Conservation (phyloP, 92 coral and sea anemone species). For the Porites lobata region DNA sequence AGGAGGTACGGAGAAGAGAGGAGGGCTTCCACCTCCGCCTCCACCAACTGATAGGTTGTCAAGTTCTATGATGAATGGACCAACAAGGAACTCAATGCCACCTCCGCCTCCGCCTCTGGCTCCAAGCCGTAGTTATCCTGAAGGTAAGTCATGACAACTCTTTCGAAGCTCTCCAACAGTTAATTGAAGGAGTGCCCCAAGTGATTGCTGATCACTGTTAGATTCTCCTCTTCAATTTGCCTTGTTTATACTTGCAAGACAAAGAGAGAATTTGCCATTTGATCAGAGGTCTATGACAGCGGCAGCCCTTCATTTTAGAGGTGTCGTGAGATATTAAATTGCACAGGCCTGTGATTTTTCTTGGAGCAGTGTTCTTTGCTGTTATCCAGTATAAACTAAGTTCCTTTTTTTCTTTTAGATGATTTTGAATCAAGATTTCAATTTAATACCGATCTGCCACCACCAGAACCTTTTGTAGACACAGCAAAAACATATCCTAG, state of each 20-base stretch:
- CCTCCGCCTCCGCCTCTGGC: conserved; percentile 85
- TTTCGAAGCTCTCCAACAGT: too few species aligned
- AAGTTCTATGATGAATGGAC: conserved; percentile 80
- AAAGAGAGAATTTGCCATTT: too few species aligned
- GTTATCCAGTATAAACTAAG: background rate
- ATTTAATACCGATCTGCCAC: conserved; percentile 88
- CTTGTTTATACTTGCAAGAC: too few species aligned
- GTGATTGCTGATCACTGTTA: too few species aligned
- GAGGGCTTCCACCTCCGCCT: conserved; percentile 67
- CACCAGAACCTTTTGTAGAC: conserved; percentile 94
- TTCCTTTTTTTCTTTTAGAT: conserved; percentile 47
- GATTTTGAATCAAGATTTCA: conserved; percentile 90
- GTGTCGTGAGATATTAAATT: too few species aligned
- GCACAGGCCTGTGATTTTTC: too few species aligned
- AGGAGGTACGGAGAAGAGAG: conserved; percentile 28
- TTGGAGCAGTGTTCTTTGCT: background rate
- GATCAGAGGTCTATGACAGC: too few species aligned
- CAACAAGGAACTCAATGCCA: conserved; percentile 77
- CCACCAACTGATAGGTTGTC: conserved; percentile 63
- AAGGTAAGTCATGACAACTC: background rate
- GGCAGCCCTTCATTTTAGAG: too few species aligned
- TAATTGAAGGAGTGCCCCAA: too few species aligned
- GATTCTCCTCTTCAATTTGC: too few species aligned
- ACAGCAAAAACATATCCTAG: conserved; percentile 94
- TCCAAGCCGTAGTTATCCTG: background rate